Evolutionary conservation across 2,888 invertebrate species (phyloP), one percentile per base, ranked within the genome.

Genomic region (Athalia rosae): DNA sequence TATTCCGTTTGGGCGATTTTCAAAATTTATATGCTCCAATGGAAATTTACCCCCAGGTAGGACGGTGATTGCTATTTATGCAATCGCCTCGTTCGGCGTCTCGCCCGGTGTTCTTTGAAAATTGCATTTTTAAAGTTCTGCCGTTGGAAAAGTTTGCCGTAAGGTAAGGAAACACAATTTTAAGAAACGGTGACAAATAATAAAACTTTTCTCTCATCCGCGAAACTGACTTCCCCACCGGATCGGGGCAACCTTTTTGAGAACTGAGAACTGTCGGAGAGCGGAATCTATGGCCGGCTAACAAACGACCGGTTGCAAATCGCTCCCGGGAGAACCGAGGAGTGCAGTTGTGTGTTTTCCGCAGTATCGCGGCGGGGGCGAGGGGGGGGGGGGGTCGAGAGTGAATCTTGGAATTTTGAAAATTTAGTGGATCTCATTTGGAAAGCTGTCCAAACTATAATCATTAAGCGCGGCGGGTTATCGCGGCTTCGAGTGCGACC

Each of bases 361-460:
- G 28, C 28, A 28, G 67, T 50, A 67, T 67, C 48, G 28, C n/a
- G n/a, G n/a, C n/a, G n/a, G n/a, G n/a, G n/a, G n/a, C n/a, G n/a
- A n/a, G n/a, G n/a, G n/a, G n/a, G n/a, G n/a, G n/a, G n/a, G 41
- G 71, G 13, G 58, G 71, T 71, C 58, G 58, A 58, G 71, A 71
- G 58, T 58, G 56, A 71, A 71, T 58, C 13, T 71, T 8, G 41
- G 28, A 74, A 47, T 59, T 48, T 67, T 67, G 11, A 41, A 69
- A 58, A 71, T 50, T 62, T 66, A 61, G 76, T 78, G 77, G 83
- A 82, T 86, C 86, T 84, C 84, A 85, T 85, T 86, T 84, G 84
- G 82, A 83, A 83, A 86, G 82, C 86, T 85, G 85, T 85, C 85
- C 81, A 83, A 86, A 86, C 86, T 85, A 85, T 28, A 28, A 28